Evolutionary conservation across 2,113 vertebrate genomes (phyloP), one percentile per base, ranked within the genome.

Genomic region (Balaeniceps rex): DNA sequence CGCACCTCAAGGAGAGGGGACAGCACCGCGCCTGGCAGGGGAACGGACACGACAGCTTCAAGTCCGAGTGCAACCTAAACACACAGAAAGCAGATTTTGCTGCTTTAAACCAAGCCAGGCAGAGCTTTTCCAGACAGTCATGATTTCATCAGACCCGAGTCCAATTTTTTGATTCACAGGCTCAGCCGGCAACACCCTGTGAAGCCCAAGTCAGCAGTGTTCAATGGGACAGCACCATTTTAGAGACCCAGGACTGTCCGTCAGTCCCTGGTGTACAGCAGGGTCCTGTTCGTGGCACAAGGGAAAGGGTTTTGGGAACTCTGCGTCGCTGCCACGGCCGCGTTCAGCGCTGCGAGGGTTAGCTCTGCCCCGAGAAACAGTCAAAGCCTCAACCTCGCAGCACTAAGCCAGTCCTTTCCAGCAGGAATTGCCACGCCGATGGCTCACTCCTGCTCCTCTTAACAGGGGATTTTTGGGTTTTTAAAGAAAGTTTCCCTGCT

Each of bases 281-380:
- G 36, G 63, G 29, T 29, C 42, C 82, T 28, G 57, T 2, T 61
- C 40, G 7, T 2, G 3, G 23, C 44, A 11, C 22, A 24, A 28
- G 23, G 74, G 24, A 51, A 47, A 40, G n/a, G 52, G 22, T 7
- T 65, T 83, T 7, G 66, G 84, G 81, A 70, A 29, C 34, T 36
- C 18, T 12, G 19, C 0, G 0, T 2, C 2, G 4, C 14, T n/a
- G 34, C 25, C 61, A 3, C 0, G 1, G 81, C 46, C 10, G 4
- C 0, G 0, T 8, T 28, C 44, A 21, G 68, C 58, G 11, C 44
- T 0, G 10, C 25, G 33, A 82, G 75, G 70, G 58, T 25, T 28
- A 57, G 34, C 14, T 64, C 55, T 58, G 12, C 55, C 8, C 66
- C 1, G 1, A 33, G 51, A 38, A 66, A 4, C 28, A n/a, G 44